Evolutionary conservation across 2,888 invertebrate species (phyloP).

Genomic region (Eupithecia pulchellata): DNA sequence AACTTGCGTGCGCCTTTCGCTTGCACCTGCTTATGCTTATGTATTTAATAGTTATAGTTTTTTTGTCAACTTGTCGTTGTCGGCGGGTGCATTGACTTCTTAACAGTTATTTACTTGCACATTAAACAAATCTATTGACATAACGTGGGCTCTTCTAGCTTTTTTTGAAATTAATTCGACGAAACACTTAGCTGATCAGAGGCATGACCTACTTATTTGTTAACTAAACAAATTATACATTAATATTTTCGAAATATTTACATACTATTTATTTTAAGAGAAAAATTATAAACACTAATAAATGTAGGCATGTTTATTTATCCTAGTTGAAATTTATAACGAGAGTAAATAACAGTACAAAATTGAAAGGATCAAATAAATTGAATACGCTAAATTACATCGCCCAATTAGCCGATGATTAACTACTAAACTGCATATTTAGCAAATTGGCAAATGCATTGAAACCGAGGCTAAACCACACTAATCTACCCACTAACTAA

Average conservation of each 20-base stretch:
- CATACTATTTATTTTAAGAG: background rate
- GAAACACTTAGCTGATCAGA: too few relatives aligned
- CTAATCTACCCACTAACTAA: background rate
- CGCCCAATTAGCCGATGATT: slow-evolving; percentile 2
- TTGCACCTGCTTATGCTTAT: too few relatives aligned
- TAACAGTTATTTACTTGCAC: background rate
- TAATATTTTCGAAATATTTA: too few relatives aligned
- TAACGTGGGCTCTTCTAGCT: background rate
- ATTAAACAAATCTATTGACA: background rate
- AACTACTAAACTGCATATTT: background rate
- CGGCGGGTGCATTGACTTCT: background rate
- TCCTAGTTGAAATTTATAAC: background rate
- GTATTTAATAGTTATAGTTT: too few relatives aligned
- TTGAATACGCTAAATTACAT: background rate
- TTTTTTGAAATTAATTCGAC: background rate
- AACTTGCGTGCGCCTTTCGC: too few relatives aligned
- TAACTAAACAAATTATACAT: too few relatives aligned
- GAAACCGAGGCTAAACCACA: slow-evolving; percentile 16
- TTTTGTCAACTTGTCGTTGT: background rate
- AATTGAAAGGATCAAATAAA: background rate
- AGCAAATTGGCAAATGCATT: slow-evolving; percentile 31
- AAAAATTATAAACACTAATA: background rate
- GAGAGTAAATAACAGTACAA: background rate
- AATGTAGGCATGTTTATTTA: background rate
- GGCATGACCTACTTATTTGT: too few relatives aligned